These are phyloP conservation scores for Temnothorax nylanderi DNA, from an alignment of 1,140 invertebrate species.

Conservation along the genomic window DNA sequence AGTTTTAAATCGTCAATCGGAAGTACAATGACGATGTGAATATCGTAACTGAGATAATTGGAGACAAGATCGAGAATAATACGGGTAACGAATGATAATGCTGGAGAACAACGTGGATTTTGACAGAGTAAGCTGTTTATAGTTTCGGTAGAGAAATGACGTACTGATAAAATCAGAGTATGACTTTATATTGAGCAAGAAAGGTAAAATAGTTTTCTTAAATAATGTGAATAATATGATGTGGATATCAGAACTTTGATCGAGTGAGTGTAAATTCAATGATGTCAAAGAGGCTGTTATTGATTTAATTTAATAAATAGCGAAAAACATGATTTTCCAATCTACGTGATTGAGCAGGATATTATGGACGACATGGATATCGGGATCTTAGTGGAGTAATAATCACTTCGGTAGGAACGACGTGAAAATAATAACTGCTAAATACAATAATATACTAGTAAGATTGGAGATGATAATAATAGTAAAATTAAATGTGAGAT, in stretches of 20 bases:
- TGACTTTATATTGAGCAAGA: background rate
- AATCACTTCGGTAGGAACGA: background rate
- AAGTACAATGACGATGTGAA: conserved; percentile 13
- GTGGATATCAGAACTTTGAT: background rate
- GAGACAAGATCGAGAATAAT: background rate
- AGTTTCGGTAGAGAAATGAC: conserved; percentile 7
- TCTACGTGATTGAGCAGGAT: background rate
- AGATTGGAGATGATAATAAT: background rate
- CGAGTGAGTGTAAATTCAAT: background rate
- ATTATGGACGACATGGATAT: background rate
- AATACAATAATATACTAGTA: background rate
- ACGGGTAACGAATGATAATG: background rate
- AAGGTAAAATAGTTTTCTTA: background rate
- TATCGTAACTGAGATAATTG: background rate
- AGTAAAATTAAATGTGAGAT: background rate
- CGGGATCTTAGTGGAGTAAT: background rate
- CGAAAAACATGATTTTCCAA: background rate
- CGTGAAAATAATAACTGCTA: background rate
- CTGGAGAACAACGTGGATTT: background rate
- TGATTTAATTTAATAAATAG: background rate
- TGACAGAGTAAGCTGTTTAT: background rate
- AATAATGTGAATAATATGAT: background rate
- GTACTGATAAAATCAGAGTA: background rate
- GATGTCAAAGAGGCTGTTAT: background rate
- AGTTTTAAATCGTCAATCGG: background rate